A percentile compares a stretch with the other conserved stretches of the same genome.
phyloP scores from a whole-genome alignment of 30 jellyfish, hydroid and myxozoan genomes.

The Cassiopea andromeda region DNA sequence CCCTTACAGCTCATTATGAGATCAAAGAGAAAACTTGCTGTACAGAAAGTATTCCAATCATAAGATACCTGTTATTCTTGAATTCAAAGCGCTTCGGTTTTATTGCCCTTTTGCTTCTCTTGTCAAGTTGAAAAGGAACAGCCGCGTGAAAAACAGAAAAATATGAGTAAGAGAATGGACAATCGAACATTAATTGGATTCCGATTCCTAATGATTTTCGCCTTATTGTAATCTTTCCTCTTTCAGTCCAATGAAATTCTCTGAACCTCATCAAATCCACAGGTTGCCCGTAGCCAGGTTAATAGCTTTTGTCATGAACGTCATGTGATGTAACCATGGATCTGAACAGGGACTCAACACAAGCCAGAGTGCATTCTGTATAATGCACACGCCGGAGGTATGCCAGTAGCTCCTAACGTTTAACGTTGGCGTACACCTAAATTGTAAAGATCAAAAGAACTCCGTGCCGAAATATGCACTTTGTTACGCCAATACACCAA shows the following conservation, averaged over 20 bases:
- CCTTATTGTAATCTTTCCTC: slow-evolving; percentile 19
- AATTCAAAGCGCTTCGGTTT: background rate
- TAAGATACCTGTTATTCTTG: background rate
- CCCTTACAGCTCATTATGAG: background rate
- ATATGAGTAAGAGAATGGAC: background rate
- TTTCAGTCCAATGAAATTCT: slow-evolving; percentile 26
- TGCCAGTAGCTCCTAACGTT: too few relatives aligned
- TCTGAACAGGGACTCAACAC: too few relatives aligned
- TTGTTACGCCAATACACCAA: too few relatives aligned
- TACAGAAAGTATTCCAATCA: background rate
- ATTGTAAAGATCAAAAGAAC: too few relatives aligned
- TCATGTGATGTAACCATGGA: too few relatives aligned
- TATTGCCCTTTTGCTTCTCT: background rate
- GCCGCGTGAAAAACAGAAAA: background rate
- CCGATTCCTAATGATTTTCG: slow-evolving; percentile 13
- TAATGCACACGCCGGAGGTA: too few relatives aligned
- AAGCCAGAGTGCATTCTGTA: too few relatives aligned
- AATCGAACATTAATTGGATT: slow-evolving; percentile 21
- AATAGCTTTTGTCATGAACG: too few relatives aligned
- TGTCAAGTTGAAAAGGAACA: background rate
- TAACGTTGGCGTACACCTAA: too few relatives aligned
- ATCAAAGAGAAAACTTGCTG: background rate
- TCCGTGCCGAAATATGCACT: too few relatives aligned
- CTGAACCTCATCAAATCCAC: background rate
- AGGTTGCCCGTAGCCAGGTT: background rate